These are phyloP conservation scores for Spondyliosoma cantharus DNA, from an alignment of 2,797 vertebrate species.

Conservation along the genomic window DNA sequence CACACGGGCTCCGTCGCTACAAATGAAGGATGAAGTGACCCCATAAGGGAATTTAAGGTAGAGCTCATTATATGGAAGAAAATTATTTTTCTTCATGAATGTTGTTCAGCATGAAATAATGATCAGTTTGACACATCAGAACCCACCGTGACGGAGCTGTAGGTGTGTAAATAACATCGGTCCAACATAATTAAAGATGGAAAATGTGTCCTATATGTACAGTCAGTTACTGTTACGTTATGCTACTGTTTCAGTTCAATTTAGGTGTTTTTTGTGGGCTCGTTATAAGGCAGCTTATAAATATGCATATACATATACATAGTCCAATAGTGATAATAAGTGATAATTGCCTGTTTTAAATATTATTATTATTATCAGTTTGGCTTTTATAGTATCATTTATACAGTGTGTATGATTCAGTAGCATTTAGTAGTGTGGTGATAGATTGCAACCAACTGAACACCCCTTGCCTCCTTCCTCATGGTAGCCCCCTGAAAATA, in stretches of 20 bases:
- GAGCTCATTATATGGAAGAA: slow-evolving; percentile 20
- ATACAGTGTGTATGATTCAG: not conserved
- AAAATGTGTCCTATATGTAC: not conserved
- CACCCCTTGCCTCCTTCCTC: too few relatives aligned
- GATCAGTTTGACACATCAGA: slow-evolving; percentile 14
- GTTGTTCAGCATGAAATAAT: slow-evolving; percentile 13
- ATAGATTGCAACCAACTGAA: too few relatives aligned
- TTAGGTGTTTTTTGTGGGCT: too few relatives aligned
- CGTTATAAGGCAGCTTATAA: too few relatives aligned
- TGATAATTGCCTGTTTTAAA: not conserved
- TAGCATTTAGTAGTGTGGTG: too few relatives aligned
- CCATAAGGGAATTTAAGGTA: slow-evolving; percentile 1
- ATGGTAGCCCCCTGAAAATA: too few relatives aligned
- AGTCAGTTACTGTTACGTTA: not conserved
- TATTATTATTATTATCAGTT: not conserved
- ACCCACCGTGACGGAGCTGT: not conserved
- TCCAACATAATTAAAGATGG: not conserved
- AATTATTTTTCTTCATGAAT: slow-evolving; percentile 21
- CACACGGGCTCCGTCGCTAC: not conserved
- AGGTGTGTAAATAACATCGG: not conserved
- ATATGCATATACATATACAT: too few relatives aligned
- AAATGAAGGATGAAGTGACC: slow-evolving; percentile 26
- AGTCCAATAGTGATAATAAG: too few relatives aligned
- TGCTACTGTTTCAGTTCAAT: too few relatives aligned
- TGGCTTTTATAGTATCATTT: too few relatives aligned